These are phyloP conservation scores for Standfussiana lucernea DNA, from an alignment of 2,888 invertebrate genomes.

Conservation along the genomic window DNA sequence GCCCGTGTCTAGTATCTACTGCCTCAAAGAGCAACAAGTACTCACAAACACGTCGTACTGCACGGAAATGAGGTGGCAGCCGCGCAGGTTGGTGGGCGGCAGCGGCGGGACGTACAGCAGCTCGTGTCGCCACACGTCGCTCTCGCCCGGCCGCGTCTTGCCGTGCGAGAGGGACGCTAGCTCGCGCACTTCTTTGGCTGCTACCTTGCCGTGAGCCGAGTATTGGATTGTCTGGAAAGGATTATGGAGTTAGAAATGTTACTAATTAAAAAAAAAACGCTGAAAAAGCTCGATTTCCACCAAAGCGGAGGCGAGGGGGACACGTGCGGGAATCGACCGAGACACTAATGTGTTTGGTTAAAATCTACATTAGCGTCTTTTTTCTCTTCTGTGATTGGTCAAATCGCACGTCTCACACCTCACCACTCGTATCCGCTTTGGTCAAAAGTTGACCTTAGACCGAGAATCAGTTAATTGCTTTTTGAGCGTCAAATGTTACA, in stretches of 20 bases:
- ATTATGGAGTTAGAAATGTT: neutral
- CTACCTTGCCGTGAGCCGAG: constrained; percentile 95
- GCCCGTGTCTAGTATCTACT: neutral
- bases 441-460: neutral
- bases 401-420: neutral
- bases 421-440: neutral
- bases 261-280: neutral
- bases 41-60: constrained; percentile 98
- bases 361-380: neutral
- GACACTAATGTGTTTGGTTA: neutral
- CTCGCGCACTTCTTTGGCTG: constrained; percentile 96
- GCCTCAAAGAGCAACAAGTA: constrained; percentile 68
- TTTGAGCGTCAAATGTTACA: neutral
- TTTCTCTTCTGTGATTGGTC: neutral
- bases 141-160: constrained; percentile 95
- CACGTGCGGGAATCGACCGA: neutral
- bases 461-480: neutral
- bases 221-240: constrained; percentile 95
- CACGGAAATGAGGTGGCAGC: constrained; percentile 98
- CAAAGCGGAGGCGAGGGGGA: neutral
- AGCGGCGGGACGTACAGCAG: constrained; percentile 97
- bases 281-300: neutral
- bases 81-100: constrained; percentile 97
- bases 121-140: constrained; percentile 96
- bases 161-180: constrained; percentile 95